These are phyloP conservation scores for Fulica atra DNA, from an alignment of 2,113 vertebrate genomes.

Conservation along the genomic window DNA sequence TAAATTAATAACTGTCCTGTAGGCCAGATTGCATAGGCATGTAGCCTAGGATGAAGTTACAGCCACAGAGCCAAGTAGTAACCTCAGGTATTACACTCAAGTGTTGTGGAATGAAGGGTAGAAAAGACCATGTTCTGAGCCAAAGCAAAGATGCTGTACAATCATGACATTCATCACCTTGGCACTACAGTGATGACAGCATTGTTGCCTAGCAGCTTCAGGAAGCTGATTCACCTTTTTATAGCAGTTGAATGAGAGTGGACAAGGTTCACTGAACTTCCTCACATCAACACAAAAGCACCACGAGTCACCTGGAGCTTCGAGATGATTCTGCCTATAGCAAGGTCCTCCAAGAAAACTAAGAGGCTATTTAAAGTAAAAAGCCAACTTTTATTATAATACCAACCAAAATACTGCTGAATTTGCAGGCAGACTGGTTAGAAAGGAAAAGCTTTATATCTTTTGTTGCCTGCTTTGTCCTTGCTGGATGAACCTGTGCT, in stretches of 20 bases:
- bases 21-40: not conserved
- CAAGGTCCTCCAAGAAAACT: not conserved
- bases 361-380: not conserved
- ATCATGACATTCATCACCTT: not conserved
- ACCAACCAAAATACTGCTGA: not conserved
- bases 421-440: not conserved
- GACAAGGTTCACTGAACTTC: slow-evolving; percentile 10
- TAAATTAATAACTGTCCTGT: not conserved
- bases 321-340: not conserved
- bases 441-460: not conserved
- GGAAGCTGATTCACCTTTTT: slow-evolving; percentile 15
- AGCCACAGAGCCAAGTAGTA: not conserved
- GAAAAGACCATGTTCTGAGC: not conserved
- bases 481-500: not conserved
- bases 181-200: not conserved
- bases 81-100: not conserved
- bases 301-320: not conserved
- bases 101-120: not conserved
- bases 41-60: not conserved
- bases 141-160: not conserved
- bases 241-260: not conserved
- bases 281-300: not conserved
- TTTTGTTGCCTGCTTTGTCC: not conserved
- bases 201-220: slow-evolving; percentile 16
- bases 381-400: not conserved